Evolutionary conservation across 2,113 vertebrate genomes (phyloP), one percentile per base, ranked within the genome.

Genomic region (Notarius lentiginosus): DNA sequence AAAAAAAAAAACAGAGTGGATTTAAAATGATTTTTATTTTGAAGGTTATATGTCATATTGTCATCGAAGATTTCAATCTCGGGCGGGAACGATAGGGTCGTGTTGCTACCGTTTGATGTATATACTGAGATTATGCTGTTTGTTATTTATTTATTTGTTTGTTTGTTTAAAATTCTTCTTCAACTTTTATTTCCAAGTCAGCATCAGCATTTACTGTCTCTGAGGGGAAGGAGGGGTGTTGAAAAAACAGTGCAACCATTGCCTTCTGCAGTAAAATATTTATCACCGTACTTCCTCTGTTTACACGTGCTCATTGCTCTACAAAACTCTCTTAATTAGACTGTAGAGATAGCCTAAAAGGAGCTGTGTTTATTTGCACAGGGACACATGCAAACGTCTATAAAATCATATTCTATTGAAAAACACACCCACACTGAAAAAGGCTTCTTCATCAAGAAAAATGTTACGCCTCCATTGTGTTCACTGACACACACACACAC

Each of bases 261-360:
- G 72, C 86, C 55, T 53, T 85, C 49, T 60, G 73, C 58, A 84
- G 77, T 89, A 73, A 90, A 87, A 90, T 92, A 92, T 92, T 84
- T 89, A 92, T 87, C 53, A 66, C 56, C 82, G 88, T 53, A 83
- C 87, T 87, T 86, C 55, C 66, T 87, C 83, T 85, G 87, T 86
- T 73, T 87, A 58, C 51, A 61, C 61, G 30, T 34, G 20, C 63
- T 80, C 58, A 14, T 82, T 61, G 60, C 68, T 73, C 68, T 61
- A 87, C 85, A 89, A 51, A 60, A 82, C 47, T 65, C 49, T 87
- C 14, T 84, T 83, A 87, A 82, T 89, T 89, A 87, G 81, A 84
- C 86, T 76, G 85, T 27, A 68, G 81, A 58, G 84, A 84, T 55
- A 22, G 49, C 34, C 24, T 76, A 66, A 66, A 87, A 82, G 56